Percentiles rank a stretch among this genome's conserved stretches.
Conservation (phyloP, 2,797 vertebrate genomes). For the Rhinatrema bivittatum region DNA sequence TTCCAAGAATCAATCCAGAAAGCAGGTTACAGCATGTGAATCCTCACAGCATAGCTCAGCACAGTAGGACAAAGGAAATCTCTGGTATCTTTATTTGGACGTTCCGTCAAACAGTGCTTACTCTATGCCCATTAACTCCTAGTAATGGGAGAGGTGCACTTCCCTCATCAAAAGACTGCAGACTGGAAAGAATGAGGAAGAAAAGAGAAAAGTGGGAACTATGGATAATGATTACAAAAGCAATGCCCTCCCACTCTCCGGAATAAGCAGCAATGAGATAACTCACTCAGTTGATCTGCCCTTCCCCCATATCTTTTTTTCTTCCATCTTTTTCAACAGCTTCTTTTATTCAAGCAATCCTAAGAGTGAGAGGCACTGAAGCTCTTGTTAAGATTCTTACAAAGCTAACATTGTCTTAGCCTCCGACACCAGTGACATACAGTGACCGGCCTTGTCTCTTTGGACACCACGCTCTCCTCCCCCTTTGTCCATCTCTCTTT, state of each 20-base stretch:
- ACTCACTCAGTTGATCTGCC: background rate
- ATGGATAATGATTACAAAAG: background rate
- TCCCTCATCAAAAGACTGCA: background rate
- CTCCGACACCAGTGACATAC: slow-evolving; percentile 3
- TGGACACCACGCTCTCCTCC: background rate
- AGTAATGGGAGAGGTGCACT: too few species aligned
- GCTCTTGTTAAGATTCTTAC: background rate
- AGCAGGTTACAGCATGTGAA: too few species aligned
- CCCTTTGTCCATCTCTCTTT: background rate
- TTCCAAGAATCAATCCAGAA: too few species aligned
- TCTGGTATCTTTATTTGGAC: too few species aligned
- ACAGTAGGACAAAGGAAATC: too few species aligned
- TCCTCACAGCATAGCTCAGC: too few species aligned
- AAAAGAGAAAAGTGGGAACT: background rate
- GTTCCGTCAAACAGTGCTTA: too few species aligned
- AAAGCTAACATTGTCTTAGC: slow-evolving; percentile 20
- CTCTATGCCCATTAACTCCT: too few species aligned
- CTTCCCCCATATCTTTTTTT: background rate
- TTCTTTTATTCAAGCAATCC: background rate
- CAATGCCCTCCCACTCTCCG: background rate
- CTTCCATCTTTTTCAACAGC: background rate
- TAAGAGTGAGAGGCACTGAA: background rate
- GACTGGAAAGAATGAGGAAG: background rate
- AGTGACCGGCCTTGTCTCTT: slow-evolving; percentile 7
- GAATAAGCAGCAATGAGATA: background rate